Evolutionary conservation across 2,113 vertebrate genomes (phyloP).

Genomic region (Indicator maculatus): DNA sequence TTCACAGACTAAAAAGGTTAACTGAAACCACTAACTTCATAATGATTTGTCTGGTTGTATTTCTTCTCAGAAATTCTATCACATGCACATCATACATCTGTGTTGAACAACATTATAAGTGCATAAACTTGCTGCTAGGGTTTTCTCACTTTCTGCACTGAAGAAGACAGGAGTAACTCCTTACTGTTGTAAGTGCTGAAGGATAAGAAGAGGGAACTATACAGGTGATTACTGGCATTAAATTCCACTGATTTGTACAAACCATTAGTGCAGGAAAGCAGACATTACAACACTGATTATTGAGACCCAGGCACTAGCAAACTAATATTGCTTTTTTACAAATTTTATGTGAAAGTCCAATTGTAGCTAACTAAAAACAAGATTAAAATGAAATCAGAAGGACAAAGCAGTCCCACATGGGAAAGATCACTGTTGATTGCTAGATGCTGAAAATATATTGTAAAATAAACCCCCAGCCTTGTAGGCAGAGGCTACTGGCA

Average conservation of each 20-base stretch:
- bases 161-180: slow-evolving; percentile 51
- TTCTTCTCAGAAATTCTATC: slow-evolving; percentile 51
- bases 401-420: slow-evolving; percentile 50
- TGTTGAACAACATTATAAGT: not conserved
- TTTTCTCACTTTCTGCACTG: not conserved
- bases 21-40: slow-evolving; percentile 61
- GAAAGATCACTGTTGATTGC: slow-evolving; percentile 3
- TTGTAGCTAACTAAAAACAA: slow-evolving; percentile 37
- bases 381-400: slow-evolving; percentile 1
- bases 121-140: not conserved
- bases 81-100: not conserved
- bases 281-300: slow-evolving; percentile 43
- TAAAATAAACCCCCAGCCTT: not conserved
- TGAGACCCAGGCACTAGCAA: slow-evolving; percentile 14
- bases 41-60: slow-evolving; percentile 54
- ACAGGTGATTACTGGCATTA: slow-evolving; percentile 56
- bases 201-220: not conserved
- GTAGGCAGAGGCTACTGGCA: slow-evolving; percentile 29
- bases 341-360: slow-evolving; percentile 18
- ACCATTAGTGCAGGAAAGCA: slow-evolving; percentile 57
- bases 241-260: slow-evolving; percentile 71
- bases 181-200: not conserved
- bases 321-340: slow-evolving; percentile 68
- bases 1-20: slow-evolving; percentile 55
- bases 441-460: slow-evolving; percentile 13